Conservation (phyloP, 2,888 invertebrate species). For the Sinotaia quadrata region DNA sequence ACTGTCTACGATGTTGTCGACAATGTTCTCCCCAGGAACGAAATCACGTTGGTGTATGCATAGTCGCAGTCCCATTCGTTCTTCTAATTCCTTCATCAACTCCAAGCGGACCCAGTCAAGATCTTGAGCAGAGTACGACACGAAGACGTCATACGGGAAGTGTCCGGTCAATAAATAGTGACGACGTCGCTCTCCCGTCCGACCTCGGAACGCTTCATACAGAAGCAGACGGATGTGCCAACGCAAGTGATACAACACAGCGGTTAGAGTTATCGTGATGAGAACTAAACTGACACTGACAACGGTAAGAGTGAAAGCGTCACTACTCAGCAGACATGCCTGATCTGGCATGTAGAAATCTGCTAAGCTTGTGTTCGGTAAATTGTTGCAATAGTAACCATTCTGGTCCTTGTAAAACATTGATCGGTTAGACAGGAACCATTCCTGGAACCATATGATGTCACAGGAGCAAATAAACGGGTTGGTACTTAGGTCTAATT, state of each 20-base stretch:
- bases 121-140: conserved; percentile 81
- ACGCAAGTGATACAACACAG: conserved; percentile 9
- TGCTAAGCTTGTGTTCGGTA: not conserved
- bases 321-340: not conserved
- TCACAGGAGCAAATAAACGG: not conserved
- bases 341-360: not conserved
- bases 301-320: not conserved
- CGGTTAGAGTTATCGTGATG: too few relatives aligned
- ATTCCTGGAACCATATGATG: not conserved
- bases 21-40: conserved; percentile 79
- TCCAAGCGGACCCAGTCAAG: conserved; percentile 79
- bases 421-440: not conserved
- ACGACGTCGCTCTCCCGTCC: conserved; percentile 66
- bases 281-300: not conserved
- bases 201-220: conserved; percentile 73
- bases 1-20: conserved; percentile 81
- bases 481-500: not conserved
- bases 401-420: not conserved
- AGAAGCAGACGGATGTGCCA: conserved; percentile 18
- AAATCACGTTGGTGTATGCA: conserved; percentile 83
- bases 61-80: conserved; percentile 54
- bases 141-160: conserved; percentile 83
- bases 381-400: not conserved
- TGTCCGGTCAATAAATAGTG: too few relatives aligned
- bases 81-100: conserved; percentile 79